Conservation (phyloP, 2,888 invertebrate species). For the Clunio marinus region DNA sequence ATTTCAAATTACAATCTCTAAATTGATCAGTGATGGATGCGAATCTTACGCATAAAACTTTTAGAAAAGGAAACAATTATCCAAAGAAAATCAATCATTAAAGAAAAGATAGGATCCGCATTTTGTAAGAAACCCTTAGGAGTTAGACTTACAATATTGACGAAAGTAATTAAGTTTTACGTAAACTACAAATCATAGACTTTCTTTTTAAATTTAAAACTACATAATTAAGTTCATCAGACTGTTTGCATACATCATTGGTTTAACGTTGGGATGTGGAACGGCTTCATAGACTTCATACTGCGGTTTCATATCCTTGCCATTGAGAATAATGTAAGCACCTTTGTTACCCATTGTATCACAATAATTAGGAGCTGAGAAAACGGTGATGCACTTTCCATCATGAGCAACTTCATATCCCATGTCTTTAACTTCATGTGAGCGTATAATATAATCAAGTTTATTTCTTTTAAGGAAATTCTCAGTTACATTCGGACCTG, state of each 20-base stretch:
- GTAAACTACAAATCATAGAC: too few relatives aligned
- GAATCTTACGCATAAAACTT: not conserved
- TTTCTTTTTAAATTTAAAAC: too few relatives aligned
- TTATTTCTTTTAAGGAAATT: constrained; percentile 79
- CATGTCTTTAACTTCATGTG: constrained; percentile 95
- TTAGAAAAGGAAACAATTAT: not conserved
- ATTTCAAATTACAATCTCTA: constrained; percentile 8
- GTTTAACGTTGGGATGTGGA: constrained; percentile 95
- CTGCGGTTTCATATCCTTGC: constrained; percentile 84
- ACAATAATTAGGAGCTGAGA: constrained; percentile 99
- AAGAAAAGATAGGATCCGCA: not conserved
- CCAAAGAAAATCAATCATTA: too few relatives aligned
- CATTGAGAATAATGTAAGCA: constrained; percentile 92
- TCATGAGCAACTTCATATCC: constrained; percentile 95
- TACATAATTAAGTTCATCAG: constrained; percentile 64
- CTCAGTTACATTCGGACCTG: constrained; percentile 81
- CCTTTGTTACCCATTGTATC: constrained; percentile 99
- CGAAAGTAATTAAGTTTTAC: too few relatives aligned
- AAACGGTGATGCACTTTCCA: constrained; percentile 96
- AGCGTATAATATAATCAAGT: constrained; percentile 89
- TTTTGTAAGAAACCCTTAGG: too few relatives aligned
- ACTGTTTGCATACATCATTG: constrained; percentile 94
- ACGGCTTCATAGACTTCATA: constrained; percentile 92
- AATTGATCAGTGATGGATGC: constrained; percentile 21
- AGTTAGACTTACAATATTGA: too few relatives aligned